Base-by-base conservation (phyloP, 2,888 invertebrate genomes). In the Mayetiola destructor region DNA sequence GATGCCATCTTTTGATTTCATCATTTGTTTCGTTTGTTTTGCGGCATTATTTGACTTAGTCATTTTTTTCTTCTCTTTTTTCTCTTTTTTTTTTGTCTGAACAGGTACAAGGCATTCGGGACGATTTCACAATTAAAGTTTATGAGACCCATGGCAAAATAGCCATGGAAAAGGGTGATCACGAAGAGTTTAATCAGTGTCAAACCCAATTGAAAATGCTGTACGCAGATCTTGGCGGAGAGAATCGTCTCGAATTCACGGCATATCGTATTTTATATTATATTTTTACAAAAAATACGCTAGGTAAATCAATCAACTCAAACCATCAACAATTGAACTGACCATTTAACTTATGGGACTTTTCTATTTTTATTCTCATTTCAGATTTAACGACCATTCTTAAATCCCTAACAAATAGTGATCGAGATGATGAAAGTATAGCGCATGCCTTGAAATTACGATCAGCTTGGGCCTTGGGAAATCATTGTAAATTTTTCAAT, bases 111-210 rank as follows among this genome's bases (percentile, higher is more conserved):
- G 93, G 96, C 65, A 81, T 99, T 63, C 77, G 97, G 63, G 90
- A 95, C 75, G 79, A 79, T 62, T 95, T 99, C 69, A 95, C 97
- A 57, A 87, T 99, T n/a, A 81, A 88, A 68, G 99, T 99, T 12
- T 99, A 99, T 75, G 99, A 99, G 77, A 95, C 94, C 3, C 97
- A 99, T 76, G 97, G 96, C 4, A 80, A 96, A 57, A 92, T 99
- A 66, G 96, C 97, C 55, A 78, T 99, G 70, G 97, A 99, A 72
- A 95, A 90, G 75, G 92, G 93, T 56, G 99, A 99, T 69, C 94
- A 95, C 70, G 96, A 95, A 69, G 99, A 99, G 71, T 99, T 97
- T 70, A 99, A 99, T 77, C 97, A 99, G 73, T 99, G 99, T 70
- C 99, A 99, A 75, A 94, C 95, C 14, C 99, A 99, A 75, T 77